Conservation (phyloP, 2,113 vertebrate genomes). For the Planiliza haematocheilus region DNA sequence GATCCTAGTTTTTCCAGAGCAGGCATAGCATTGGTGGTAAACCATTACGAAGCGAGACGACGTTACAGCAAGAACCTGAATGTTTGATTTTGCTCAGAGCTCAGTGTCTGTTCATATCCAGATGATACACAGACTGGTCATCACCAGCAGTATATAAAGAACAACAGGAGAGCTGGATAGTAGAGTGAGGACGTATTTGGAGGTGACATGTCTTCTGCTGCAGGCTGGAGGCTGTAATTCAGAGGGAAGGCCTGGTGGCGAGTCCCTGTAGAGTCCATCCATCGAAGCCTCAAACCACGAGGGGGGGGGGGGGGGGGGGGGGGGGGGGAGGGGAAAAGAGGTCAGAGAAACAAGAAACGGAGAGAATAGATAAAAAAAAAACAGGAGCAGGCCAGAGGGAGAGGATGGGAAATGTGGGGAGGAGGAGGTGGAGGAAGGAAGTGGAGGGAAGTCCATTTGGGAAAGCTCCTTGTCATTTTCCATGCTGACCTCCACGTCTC, state of each 20-base stretch:
- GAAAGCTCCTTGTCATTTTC: conserved; percentile 54
- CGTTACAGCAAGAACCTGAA: no score
- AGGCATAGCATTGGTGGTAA: no score
- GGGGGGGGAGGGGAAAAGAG: no score
- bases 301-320: no score
- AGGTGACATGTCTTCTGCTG: conserved; percentile 25
- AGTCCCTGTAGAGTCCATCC: conserved; percentile 8
- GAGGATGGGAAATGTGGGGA: background rate
- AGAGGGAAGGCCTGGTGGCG: conserved; percentile 21
- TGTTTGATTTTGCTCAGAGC: background rate
- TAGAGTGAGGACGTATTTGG: conserved; percentile 14
- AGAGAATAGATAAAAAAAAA: background rate
- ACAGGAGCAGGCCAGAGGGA: no score
- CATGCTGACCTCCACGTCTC: conserved; percentile 43
- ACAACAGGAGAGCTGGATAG: background rate
- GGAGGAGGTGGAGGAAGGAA: no score
- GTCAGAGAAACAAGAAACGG: background rate
- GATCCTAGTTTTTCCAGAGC: no score
- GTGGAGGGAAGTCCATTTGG: conserved; percentile 37
- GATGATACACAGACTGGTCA: background rate
- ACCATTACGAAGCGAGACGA: no score
- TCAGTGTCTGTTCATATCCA: background rate
- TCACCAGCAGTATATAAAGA: background rate
- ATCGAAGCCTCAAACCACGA: conserved; percentile 14
- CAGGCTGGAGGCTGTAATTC: conserved; percentile 27